Conservation (phyloP, 2,113 vertebrate species). For the Falco punctatus region DNA sequence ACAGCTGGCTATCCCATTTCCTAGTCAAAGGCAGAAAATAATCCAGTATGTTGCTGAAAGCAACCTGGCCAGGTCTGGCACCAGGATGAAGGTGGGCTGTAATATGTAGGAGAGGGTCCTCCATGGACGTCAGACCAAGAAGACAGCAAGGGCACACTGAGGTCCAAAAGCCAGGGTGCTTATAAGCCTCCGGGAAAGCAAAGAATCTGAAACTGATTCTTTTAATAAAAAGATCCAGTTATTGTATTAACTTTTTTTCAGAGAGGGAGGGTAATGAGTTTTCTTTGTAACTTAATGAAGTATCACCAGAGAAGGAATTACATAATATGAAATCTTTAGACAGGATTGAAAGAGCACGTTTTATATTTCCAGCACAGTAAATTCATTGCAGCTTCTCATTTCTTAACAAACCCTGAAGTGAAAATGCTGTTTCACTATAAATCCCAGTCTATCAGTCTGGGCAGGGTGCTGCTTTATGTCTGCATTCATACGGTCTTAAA, state of each 20-base stretch:
- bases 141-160: not conserved
- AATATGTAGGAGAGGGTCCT: not conserved
- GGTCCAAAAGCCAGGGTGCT: not conserved
- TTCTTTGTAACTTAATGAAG: conserved; percentile 36
- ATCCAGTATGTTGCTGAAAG: not conserved
- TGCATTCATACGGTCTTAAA: not conserved
- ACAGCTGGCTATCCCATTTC: not conserved
- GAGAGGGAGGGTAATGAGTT: not conserved
- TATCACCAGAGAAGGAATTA: conserved; percentile 38
- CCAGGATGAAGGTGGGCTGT: not conserved
- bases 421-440: not conserved
- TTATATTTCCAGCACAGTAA: not conserved
- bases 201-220: not conserved
- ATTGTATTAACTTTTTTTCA: conserved; percentile 39
- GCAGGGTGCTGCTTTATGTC: not conserved
- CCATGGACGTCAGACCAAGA: not conserved
- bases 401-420: conserved; percentile 6
- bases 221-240: not conserved
- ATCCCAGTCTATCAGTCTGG: not conserved
- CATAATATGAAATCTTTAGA: conserved; percentile 16
- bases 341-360: not conserved
- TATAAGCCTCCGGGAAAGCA: not conserved
- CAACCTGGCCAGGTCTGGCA: not conserved
- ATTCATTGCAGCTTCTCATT: not conserved
- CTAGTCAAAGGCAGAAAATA: not conserved